phyloP scores from a whole-genome alignment of 1,140 invertebrate genomes.

The Atta colombica region DNA sequence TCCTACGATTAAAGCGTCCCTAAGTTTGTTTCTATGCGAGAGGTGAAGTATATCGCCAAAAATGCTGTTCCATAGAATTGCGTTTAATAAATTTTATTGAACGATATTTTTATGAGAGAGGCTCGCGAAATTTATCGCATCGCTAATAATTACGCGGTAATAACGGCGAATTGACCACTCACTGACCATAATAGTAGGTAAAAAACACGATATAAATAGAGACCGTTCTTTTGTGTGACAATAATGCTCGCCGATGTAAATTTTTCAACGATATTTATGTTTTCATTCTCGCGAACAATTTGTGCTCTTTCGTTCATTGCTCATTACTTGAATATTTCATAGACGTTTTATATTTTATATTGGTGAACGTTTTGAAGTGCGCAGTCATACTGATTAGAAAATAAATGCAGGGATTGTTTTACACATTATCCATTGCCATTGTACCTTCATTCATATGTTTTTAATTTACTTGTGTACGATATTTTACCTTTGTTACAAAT shows the following conservation, averaged over 20 bases:
- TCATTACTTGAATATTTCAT: conserved; percentile 63
- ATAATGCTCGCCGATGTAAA: conserved; percentile 48
- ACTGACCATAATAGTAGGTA: conserved; percentile 31
- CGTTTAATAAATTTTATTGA: conserved; percentile 27
- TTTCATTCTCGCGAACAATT: conserved; percentile 65
- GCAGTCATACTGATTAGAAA: conserved; percentile 59
- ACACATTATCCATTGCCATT: conserved; percentile 33
- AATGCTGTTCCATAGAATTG: not conserved
- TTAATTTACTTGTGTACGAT: not conserved
- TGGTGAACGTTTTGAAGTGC: conserved; percentile 58
- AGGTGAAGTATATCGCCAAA: not conserved
- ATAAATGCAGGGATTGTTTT: conserved; percentile 64
- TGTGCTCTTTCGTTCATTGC: conserved; percentile 42
- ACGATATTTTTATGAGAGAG: conserved; percentile 1
- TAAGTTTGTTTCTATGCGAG: conserved; percentile 36
- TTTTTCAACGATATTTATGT: conserved; percentile 66
- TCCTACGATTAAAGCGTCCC: conserved; percentile 67
- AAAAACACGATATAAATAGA: conserved; percentile 41
- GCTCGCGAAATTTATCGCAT: conserved; percentile 14
- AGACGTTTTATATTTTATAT: conserved; percentile 65
- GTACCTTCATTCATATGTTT: not conserved
- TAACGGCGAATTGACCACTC: conserved; percentile 46
- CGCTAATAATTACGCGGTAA: conserved; percentile 49
- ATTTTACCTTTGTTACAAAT: not conserved
- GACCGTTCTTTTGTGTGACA: conserved; percentile 49